Base-by-base conservation (phyloP, 2,888 invertebrate species). In the Idaea aversata region DNA sequence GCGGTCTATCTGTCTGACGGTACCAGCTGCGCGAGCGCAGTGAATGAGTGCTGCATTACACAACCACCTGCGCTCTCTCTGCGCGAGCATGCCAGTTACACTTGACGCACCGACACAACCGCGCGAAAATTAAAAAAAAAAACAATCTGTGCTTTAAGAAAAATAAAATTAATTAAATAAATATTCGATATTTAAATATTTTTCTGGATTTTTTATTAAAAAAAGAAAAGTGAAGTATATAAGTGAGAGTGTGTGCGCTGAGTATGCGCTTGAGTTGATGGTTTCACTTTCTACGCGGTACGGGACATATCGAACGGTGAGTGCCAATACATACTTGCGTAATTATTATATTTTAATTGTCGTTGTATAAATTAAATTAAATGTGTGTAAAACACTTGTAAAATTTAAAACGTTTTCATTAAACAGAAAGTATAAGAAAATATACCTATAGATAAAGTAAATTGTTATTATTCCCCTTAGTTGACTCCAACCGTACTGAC, bases 271-370 rank as follows among this genome's bases (percentile, higher is more conserved):
- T 73, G 81, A 78, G 82, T 77, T 80, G 80, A 80, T 74, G 78
- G 82, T 90, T 91, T 91, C 91, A 89, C 91, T 91, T 91, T 91
- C 91, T 86, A 87, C 84, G 79, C 76, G 78, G 79, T 64, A 63
- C 85, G 88, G 88, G 88, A 88, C 87, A 84, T 80, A 79, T 77
- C 78, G 75, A 74, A 83, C 83, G 88, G 91, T 91, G 79, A 90
- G 91, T 85, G 72, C 72, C 71, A 73, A 75, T 70, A 69, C 74
- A 75, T 70, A 69, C 74, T 79, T 77, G 75, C 70, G 74, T 74
- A 68, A 66, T 63, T 59, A 67, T 78, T 81, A 79, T 75, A 74
- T 78, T 77, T 58, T 47, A 36, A 36, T 47, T 47, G 47, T 47
- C 5, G 62, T 61, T 25, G 13, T 34, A 34, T 59, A 47, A 47